Evolutionary conservation across 2,888 invertebrate species (phyloP), one percentile per base, ranked within the genome.

Genomic region (Pollenia labialis): DNA sequence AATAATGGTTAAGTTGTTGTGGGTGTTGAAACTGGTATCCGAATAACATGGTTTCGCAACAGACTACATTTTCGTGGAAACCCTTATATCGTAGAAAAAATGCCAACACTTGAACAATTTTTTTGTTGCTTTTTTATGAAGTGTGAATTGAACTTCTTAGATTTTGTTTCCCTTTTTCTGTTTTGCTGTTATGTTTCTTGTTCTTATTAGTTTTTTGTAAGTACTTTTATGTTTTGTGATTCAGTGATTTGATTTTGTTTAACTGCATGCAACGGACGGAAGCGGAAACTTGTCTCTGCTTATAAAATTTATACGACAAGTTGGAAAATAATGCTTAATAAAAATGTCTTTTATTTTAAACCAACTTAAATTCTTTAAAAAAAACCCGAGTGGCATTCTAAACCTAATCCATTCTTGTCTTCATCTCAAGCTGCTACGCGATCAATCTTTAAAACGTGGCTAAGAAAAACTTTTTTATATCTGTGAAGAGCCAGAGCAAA

Each of bases 211-310:
- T 76, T 46, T n/a, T 42, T 54, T 83, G 52, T 8, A 74, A 74
- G 74, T 50, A 42, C 50, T 56, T 32, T 69, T 32, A 6, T 79
- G 12, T 66, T 52, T 66, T 62, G 56, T 64, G 56, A 80, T 52
- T 54, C 62, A 80, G 66, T 80, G 64, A 82, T 86, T 75, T 71
- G 80, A 85, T 86, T 86, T 80, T 69, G 56, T 66, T 76, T 9
- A 81, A 56, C 23, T 76, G 56, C 23, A 74, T 62, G 60, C 32
- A 69, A 75, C 52, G 69, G 48, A 71, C 79, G 85, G 82, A 86
- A 86, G 46, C 69, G 85, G 79, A 86, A 86, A 80, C 79, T 75
- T 82, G 79, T 82, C 74, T 50, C 50, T 74, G 54, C 69, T 71
- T 46, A 56, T 60, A 76, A 14, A 62, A 62, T 48, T 82, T 71